Base-by-base conservation (phyloP, 2,797 vertebrate species). In the Uromys caudimaculatus region DNA sequence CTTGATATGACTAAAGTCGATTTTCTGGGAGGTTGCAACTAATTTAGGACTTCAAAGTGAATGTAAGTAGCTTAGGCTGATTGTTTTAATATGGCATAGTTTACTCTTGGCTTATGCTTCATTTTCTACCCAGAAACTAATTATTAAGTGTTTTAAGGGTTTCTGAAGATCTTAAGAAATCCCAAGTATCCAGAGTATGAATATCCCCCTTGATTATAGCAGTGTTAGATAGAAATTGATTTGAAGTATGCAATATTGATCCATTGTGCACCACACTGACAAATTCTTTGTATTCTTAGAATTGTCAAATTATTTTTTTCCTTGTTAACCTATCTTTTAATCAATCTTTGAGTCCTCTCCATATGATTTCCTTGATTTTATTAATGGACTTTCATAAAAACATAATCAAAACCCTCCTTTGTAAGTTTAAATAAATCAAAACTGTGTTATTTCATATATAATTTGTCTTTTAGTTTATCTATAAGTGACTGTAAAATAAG, bases 281-380 rank as follows among this genome's bases (percentile, higher is more conserved):
- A 93, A 95, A 60, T 91, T 94, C 94, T 97, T 90, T 96, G 54
- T 89, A 84, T 95, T 75, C 81, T 95, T 62, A 95, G 91, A 97
- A 96, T 95, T 96, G 64, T 17, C 19, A 97, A 93, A 97, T 97
- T 97, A 96, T 29, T 35, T 96, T 96, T 95, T 71, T 17, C n/a
- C 83, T 95, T 96, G 95, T 95, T 56, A n/a, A 73, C 38, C 10
- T 96, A 90, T 86, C 94, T 97, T 97, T 97, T 96, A 96, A 97
- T 97, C 91, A 95, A 47, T 95, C 12, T 91, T 93, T 67, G 94
- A 90, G 69, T 96, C 93, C 16, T 94, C 82, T 95, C 60, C 29
- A 54, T 90, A 91, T 95, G 84, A 83, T 91, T 92, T 95, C 27
- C 35, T 83, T 94, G 54, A 12, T 96, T 84, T 92, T 95, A 78